Base-by-base conservation (phyloP, 2,888 invertebrate species). In the Lacanobia oleracea region DNA sequence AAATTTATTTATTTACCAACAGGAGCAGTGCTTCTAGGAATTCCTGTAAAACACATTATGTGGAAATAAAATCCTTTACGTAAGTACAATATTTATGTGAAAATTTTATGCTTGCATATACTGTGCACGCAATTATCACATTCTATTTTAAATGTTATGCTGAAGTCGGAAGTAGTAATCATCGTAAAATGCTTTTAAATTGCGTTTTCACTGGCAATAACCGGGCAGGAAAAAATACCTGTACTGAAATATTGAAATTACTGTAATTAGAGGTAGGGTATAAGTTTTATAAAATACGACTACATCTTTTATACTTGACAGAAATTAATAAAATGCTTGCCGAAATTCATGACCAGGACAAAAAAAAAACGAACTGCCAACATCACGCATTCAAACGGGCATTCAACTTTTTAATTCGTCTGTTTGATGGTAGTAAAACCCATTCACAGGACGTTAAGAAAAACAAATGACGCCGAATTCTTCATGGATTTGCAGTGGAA, bases 391-490 rank as follows among this genome's bases (percentile, higher is more conserved):
- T 62, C 57, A 75, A 69, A 48, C 10, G 53, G 9, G 37, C 65
- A 40, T 70, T 68, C 68, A 62, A 71, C 72, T 79, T 80, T 83
- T 71, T 69, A 73, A 85, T 78, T 81, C 68, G 50, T 66, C 62
- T 57, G 67, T 60, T 82, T 77, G 71, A 74, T 37, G 71, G 69
- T 70, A 69, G 65, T 77, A 81, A 74, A 74, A 74, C 66, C 53
- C 72, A 80, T 83, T 83, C 51, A 69, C 51, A 64, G 33, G 51
- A 72, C 43, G 53, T 68, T 77, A 75, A 82, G 61, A 82, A 64
- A 75, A 83, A 85, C 68, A 76, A 83, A 83, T 83, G 60, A 72
- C 60, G 63, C 16, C 33, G 12, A 70, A 76, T 74, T 68, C 51
- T 43, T 80, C 72, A 72, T 72, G 72, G 61, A 53, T 50, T 81